Base-by-base conservation (phyloP, 2,888 invertebrate species). In the Ganaspis brasiliensis region DNA sequence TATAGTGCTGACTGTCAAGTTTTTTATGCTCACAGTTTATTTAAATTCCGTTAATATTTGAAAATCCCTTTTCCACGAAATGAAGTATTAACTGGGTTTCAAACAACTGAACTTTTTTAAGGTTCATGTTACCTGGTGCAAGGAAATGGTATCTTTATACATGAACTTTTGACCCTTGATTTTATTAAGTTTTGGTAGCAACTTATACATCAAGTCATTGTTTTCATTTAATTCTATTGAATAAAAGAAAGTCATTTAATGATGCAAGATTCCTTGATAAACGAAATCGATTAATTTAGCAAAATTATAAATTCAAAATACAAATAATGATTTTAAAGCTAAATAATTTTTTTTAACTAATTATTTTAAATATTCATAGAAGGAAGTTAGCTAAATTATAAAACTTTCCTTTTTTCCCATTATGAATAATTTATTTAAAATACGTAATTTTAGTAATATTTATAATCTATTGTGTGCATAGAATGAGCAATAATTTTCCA, bases 131-230 rank as follows among this genome's bases (percentile, higher is more conserved):
- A 67, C n/a, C 67, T 67, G 16, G 19, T 52, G 19, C 52, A 49
- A n/a, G 49, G 49, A 49, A 16, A 16, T 49, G 52, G 52, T 52
- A 19, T 52, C 19, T 19, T 52, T 52, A 52, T 8, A 40, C 24
- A 21, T 67, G 24, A 40, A 67, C 67, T 67, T 45, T 67, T 67
- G 67, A 67, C 21, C 67, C 14, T 21, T 45, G 67, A 24, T 45
- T 45, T n/a, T 24, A 45, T 59, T 59, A 24, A 40, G n/a, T n/a
- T 63, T 45, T n/a, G 10, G 14, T 67, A 10, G 40, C 24, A 24
- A 9, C 9, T n/a, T 5, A 61, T 61, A 12, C 10, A 24, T 14
- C 67, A 67, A 45, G 45, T 40, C 40, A 24, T 21, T 1, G 24
- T 40, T 40, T 21, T n/a, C 8, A 45, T 45, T 45, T 52, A n/a